phyloP scores from a whole-genome alignment of 2,113 vertebrate species.

The Stercorarius parasiticus region DNA sequence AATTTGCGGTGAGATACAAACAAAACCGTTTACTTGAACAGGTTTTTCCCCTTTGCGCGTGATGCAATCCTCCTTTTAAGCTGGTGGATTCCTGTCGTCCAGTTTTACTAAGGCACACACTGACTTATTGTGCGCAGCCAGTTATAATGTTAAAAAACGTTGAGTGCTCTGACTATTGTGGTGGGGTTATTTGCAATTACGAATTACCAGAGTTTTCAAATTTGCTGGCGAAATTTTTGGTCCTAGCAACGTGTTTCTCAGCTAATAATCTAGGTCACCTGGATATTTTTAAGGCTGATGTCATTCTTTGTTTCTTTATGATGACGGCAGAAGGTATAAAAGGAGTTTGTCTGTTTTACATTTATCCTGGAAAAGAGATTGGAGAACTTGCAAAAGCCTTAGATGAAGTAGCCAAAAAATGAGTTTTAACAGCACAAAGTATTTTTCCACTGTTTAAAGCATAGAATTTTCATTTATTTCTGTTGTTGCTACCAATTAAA shows the following conservation, averaged over 20 bases:
- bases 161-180: not conserved
- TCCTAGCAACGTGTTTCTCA: not conserved
- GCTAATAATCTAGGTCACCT: not conserved
- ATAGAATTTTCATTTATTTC: not conserved
- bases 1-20: conserved; percentile 23
- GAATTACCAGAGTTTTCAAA: not conserved
- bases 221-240: not conserved
- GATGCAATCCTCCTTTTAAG: not conserved
- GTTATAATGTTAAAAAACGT: not conserved
- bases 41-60: not conserved
- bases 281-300: not conserved
- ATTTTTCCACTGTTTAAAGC: not conserved
- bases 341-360: not conserved
- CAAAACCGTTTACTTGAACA: not conserved
- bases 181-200: not conserved
- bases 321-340: not conserved
- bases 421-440: not conserved
- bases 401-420: not conserved
- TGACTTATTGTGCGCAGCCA: not conserved
- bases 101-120: not conserved
- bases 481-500: not conserved
- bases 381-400: not conserved
- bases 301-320: not conserved
- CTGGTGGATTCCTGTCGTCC: not conserved
- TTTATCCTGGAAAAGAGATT: not conserved